Conservation (phyloP, 1,140 invertebrate genomes). For the Formica selysi region DNA sequence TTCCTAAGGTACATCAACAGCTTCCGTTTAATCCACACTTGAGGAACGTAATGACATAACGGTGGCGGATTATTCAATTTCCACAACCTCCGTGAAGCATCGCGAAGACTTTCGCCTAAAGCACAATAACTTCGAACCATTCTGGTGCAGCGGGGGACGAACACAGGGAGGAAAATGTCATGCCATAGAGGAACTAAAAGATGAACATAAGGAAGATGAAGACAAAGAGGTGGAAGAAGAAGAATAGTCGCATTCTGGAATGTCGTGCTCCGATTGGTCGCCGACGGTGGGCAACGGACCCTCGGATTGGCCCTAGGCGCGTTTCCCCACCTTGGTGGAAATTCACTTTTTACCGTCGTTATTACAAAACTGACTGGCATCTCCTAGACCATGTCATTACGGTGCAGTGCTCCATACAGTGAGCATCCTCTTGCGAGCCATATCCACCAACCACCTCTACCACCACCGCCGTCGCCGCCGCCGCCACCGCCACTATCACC, state of each 20-base stretch:
- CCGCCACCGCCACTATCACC: constrained; percentile 46
- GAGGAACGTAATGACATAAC: constrained; percentile 48
- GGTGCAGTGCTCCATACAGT: constrained; percentile 84
- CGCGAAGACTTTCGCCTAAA: constrained; percentile 53
- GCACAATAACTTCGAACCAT: constrained; percentile 11
- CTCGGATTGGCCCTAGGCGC: constrained; percentile 81
- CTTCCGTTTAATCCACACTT: constrained; percentile 53
- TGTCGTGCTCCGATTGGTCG: constrained; percentile 83
- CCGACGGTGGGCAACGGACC: constrained; percentile 55
- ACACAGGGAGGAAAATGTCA: constrained; percentile 36
- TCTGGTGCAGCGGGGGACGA: constrained; percentile 7
- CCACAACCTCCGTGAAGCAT: constrained; percentile 28
- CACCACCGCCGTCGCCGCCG: constrained; percentile 34
- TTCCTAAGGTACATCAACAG: constrained; percentile 10
- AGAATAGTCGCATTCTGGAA: constrained; percentile 76
- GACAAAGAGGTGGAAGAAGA: constrained; percentile 47
- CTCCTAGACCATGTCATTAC: constrained; percentile 87
- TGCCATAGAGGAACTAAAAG: constrained; percentile 5
- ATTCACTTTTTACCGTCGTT: constrained; percentile 86
- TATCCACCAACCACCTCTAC: constrained; percentile 44
- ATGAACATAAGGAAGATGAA: constrained; percentile 12
- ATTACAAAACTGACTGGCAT: constrained; percentile 87
- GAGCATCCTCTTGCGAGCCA: constrained; percentile 80
- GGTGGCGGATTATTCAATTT: constrained; percentile 56
- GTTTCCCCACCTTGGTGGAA: constrained; percentile 85